Evolutionary conservation across 2,888 invertebrate genomes (phyloP).

Genomic region (Morpho deidamia): DNA sequence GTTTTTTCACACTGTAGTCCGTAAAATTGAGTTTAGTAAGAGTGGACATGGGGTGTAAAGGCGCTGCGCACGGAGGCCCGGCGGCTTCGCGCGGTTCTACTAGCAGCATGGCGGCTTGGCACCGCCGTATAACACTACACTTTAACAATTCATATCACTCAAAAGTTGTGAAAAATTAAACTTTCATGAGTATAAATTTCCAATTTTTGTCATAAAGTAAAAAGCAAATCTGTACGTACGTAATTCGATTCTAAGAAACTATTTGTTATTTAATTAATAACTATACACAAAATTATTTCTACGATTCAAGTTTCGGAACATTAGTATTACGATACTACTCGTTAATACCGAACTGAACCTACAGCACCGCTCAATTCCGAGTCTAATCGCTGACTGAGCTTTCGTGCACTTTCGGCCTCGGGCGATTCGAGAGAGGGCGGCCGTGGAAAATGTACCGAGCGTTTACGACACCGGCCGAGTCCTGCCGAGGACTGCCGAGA

Average conservation of each 20-base stretch:
- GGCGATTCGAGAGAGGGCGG: constrained; percentile 70
- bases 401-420: constrained; percentile 43
- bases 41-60: constrained; percentile 66
- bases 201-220: too few relatives aligned
- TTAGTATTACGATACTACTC: constrained; percentile 7
- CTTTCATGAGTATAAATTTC: neutral
- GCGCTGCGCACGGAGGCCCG: constrained; percentile 76
- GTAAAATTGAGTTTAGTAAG: constrained; percentile 66
- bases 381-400: constrained; percentile 69
- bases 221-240: too few relatives aligned
- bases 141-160: constrained; percentile 51
- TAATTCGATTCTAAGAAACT: too few relatives aligned
- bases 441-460: constrained; percentile 53
- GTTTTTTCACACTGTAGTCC: constrained; percentile 72
- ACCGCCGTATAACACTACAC: constrained; percentile 50
- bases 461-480: constrained; percentile 31
- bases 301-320: neutral
- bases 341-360: constrained; percentile 12
- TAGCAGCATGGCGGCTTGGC: constrained; percentile 83
- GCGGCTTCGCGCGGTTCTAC: constrained; percentile 87
- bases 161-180: neutral
- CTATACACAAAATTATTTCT: neutral
- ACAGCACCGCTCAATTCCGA: constrained; percentile 52
- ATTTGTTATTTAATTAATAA: too few relatives aligned
- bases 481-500: constrained; percentile 35